Evolutionary conservation across 2,888 invertebrate genomes (phyloP).

Genomic region (Gerris lacustris): DNA sequence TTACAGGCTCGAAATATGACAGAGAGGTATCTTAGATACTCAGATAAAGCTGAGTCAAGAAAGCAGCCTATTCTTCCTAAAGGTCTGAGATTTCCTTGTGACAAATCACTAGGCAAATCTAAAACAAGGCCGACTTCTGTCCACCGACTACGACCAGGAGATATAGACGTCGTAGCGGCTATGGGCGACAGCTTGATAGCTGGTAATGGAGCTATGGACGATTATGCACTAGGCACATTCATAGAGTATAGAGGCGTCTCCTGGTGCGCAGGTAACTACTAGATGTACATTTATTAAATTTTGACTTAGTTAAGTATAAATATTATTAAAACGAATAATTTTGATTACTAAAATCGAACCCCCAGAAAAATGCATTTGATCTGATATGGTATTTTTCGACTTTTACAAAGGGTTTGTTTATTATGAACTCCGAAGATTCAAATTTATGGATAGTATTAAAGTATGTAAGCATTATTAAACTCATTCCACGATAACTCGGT

Average conservation of each 20-base stretch:
- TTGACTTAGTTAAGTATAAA: too few relatives aligned
- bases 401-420: too few relatives aligned
- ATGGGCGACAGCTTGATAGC: conserved; percentile 61
- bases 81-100: conserved; percentile 48
- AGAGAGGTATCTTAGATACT: not conserved
- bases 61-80: conserved; percentile 28
- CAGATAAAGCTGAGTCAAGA: conserved; percentile 13
- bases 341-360: too few relatives aligned
- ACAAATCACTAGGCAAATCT: conserved; percentile 36
- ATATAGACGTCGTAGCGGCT: conserved; percentile 57
- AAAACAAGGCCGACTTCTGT: conserved; percentile 46
- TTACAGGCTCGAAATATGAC: conserved; percentile 7
- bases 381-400: too few relatives aligned
- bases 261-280: conserved; percentile 51
- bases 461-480: too few relatives aligned
- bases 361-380: too few relatives aligned
- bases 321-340: too few relatives aligned
- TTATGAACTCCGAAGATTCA: too few relatives aligned
- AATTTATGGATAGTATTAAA: too few relatives aligned
- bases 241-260: conserved; percentile 62
- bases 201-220: conserved; percentile 59
- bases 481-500: too few relatives aligned
- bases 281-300: not conserved
- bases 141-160: conserved; percentile 53
- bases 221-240: conserved; percentile 58